Base-by-base conservation (phyloP, 2,113 vertebrate species). In the Tragelaphus buxtoni region DNA sequence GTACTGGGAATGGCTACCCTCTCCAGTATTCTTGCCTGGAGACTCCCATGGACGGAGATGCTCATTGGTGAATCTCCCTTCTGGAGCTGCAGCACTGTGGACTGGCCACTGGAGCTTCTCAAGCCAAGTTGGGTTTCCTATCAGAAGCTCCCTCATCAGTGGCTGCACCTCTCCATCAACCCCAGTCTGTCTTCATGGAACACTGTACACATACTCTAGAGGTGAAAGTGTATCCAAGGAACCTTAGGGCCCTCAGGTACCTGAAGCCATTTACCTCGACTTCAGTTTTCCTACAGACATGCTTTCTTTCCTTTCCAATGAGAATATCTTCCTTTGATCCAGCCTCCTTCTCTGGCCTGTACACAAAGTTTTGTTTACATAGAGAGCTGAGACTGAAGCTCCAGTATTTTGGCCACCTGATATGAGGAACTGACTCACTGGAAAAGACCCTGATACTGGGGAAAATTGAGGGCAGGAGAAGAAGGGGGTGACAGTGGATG, bases 121-220 rank as follows among this genome's bases (percentile, higher is more conserved):
- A 11, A 24, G 51, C 6, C 11, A 16, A 8, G 4, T 12, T 0
- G 49, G 8, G 7, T 10, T 82, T 55, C 17, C 30, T 10, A 0
- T 45, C 18, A 10, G 12, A 42, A 7, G 14, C 26, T 56, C 7
- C 13, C 79, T 14, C 0, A 0, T 60, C 45, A 10, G 11, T 18
- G 24, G 2, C 17, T 26, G 14, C 9, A 18, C 28, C 14, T 24
- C 63, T 42, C 32, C 8, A 17, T 90, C 10, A 61, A 35, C 53
- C 77, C n/a, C 20, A 30, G 24, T n/a, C 58, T 81, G 11, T 22
- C 51, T 32, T 53, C 32, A 16, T 0, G 49, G 76, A 12, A 5
- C n/a, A 7, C 2, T 30, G 51, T 13, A 2, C 7, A 55, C 3
- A 4, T 22, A 14, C 7, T 39, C 42, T 42, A 77, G 28, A 80